Conservation (phyloP, 2,113 vertebrate species). For the Holacanthus passer region DNA sequence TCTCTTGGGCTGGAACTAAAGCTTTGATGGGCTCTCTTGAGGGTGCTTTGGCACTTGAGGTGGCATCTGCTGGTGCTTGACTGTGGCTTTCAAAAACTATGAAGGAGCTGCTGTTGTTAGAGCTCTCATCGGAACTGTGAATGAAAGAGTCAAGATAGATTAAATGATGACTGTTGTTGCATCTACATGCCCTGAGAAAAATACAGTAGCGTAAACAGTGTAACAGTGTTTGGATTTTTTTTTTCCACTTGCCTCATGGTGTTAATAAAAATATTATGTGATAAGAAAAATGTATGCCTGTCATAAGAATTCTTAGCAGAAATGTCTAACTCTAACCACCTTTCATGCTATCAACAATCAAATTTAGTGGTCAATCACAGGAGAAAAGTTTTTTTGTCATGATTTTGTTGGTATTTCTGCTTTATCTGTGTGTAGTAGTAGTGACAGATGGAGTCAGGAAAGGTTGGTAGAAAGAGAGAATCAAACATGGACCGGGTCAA, state of each 20-base stretch:
- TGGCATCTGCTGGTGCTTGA: conserved; percentile 46
- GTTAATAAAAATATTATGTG: too few species aligned
- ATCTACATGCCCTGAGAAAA: background rate
- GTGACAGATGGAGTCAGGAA: too few species aligned
- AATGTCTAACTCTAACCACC: background rate
- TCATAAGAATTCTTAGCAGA: background rate
- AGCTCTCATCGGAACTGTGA: conserved; percentile 77
- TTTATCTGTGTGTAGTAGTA: too few species aligned
- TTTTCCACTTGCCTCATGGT: too few species aligned
- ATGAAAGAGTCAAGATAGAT: background rate
- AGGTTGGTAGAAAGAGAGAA: too few species aligned
- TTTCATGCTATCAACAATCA: background rate
- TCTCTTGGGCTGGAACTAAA: conserved; percentile 50
- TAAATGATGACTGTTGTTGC: too few species aligned
- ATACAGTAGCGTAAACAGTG: background rate
- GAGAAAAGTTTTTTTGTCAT: too few species aligned
- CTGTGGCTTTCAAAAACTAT: conserved; percentile 90
- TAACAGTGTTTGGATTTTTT: background rate
- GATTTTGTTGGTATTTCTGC: too few species aligned
- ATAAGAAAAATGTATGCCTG: background rate
- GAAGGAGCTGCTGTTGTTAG: conserved; percentile 79
- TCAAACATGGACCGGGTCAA: too few species aligned
- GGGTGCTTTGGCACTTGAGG: conserved; percentile 13
- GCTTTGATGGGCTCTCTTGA: conserved; percentile 30
- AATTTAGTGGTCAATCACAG: too few species aligned